phyloP scores from a whole-genome alignment of 2,888 invertebrate genomes.

The Melieria picta region DNA sequence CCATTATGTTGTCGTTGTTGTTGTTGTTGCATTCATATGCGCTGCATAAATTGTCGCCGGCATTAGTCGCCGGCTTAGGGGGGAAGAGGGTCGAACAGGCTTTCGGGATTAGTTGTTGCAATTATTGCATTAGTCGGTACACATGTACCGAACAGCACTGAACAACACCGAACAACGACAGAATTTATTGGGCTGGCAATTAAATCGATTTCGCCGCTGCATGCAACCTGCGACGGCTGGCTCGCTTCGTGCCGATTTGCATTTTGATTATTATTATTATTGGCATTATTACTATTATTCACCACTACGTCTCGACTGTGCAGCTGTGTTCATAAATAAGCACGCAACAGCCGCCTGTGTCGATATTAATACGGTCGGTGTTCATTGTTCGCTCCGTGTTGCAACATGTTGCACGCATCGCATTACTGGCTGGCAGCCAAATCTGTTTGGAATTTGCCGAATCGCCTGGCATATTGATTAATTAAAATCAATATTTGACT shows the following conservation, averaged over 20 bases:
- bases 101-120: background rate
- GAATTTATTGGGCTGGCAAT: constrained; percentile 11
- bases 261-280: constrained; percentile 29
- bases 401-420: no score
- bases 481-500: constrained; percentile 23
- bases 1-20: constrained; percentile 2
- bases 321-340: constrained; percentile 12
- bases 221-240: background rate
- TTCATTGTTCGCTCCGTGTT: no score
- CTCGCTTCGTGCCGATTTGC: constrained; percentile 25
- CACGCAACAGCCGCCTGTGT: background rate
- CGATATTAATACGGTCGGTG: background rate
- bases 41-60: background rate
- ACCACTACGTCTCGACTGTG: background rate
- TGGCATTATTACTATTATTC: constrained; percentile 27
- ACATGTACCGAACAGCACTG: no score
- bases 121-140: constrained; percentile 21
- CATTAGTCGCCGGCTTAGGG: background rate
- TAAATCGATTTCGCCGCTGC: constrained; percentile 6
- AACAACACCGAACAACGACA: background rate
- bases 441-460: background rate
- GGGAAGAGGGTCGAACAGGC: background rate
- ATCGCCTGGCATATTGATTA: constrained; percentile 2
- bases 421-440: no score
- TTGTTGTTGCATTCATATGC: background rate